phyloP scores from a whole-genome alignment of 2,888 invertebrate species.

The Poecilobothrus nobilitatus region DNA sequence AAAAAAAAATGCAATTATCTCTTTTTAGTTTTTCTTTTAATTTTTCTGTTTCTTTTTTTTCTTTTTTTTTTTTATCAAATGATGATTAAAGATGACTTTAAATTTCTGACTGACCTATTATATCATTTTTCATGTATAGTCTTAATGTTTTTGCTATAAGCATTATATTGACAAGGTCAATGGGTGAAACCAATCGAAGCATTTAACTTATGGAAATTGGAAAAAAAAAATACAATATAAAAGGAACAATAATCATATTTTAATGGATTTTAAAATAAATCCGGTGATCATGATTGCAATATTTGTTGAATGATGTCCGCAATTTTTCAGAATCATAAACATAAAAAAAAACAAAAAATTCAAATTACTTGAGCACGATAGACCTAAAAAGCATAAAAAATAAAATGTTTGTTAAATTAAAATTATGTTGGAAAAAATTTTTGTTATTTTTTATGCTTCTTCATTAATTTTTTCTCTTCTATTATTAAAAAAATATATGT shows the following conservation, averaged over 20 bases:
- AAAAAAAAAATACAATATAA: background rate
- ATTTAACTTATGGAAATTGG: background rate
- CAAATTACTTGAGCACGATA: too few species aligned
- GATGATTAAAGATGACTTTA: background rate
- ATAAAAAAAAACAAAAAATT: too few species aligned
- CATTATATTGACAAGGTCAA: background rate
- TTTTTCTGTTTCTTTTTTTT: too few species aligned
- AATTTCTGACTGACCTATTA: background rate
- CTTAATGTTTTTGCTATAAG: background rate
- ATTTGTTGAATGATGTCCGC: background rate
- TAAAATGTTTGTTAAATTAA: too few species aligned
- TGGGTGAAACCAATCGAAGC: slow-evolving; percentile 3
- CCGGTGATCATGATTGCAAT: background rate
- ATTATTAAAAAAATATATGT: too few species aligned
- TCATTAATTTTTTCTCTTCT: too few species aligned
- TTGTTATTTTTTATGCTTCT: too few species aligned
- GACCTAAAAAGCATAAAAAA: too few species aligned
- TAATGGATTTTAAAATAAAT: background rate
- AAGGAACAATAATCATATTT: background rate
- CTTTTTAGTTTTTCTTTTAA: background rate
- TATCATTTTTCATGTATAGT: background rate
- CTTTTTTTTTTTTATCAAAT: too few species aligned
- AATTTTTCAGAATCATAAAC: too few species aligned
- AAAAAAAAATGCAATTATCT: background rate
- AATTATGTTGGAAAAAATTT: too few species aligned